phyloP scores from a whole-genome alignment of 2,888 invertebrate genomes.

The Lacanobia wlatinum region DNA sequence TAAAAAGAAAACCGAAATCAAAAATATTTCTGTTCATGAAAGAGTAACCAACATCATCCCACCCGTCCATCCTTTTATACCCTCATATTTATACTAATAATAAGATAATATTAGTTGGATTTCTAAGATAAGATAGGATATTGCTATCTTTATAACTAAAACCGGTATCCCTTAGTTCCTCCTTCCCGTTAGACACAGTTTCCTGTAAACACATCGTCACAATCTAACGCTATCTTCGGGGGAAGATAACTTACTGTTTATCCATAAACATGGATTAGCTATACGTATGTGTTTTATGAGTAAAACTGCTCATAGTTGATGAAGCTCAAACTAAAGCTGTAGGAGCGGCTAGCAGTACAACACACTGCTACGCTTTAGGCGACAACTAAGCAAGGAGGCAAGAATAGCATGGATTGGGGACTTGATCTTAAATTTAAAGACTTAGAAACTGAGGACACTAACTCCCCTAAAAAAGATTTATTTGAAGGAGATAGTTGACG shows the following conservation, averaged over 20 bases:
- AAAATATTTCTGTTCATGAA: too few species aligned
- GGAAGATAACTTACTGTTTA: constrained; percentile 30
- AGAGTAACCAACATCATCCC: too few species aligned
- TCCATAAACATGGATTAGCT: constrained; percentile 22
- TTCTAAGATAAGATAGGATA: not conserved
- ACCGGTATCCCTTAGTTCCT: not conserved
- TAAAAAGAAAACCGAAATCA: not conserved
- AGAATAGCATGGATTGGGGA: constrained; percentile 51
- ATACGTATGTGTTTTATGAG: constrained; percentile 36
- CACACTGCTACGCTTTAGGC: constrained; percentile 60
- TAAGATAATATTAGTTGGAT: too few species aligned
- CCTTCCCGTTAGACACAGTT: not conserved
- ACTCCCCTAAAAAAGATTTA: too few species aligned
- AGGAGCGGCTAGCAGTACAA: constrained; percentile 51
- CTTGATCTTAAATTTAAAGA: not conserved
- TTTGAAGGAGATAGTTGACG: not conserved
- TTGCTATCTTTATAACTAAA: not conserved
- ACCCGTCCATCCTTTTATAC: too few species aligned
- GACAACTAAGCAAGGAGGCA: constrained; percentile 48
- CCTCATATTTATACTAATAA: too few species aligned
- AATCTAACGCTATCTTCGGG: constrained; percentile 2
- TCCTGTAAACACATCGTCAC: constrained; percentile 1
- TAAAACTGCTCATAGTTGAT: constrained; percentile 52
- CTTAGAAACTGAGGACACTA: not conserved
- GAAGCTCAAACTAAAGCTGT: constrained; percentile 53